Evolutionary conservation across 2,797 vertebrate species (phyloP), one percentile per base, ranked within the genome.

Genomic region (Hozukius guyotensis): DNA sequence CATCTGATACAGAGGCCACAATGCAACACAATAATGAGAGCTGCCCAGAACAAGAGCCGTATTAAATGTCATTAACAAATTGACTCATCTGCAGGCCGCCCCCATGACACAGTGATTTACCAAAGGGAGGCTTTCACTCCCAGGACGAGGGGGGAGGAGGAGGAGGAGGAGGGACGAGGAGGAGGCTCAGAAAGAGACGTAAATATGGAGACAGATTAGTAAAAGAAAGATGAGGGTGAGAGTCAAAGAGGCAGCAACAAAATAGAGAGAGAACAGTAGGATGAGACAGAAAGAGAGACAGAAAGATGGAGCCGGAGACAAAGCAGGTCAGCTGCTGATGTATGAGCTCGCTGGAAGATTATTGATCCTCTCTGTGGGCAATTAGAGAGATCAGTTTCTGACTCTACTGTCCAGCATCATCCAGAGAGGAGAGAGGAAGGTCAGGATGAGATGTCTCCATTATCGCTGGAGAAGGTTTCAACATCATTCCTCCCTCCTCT

Each of bases 291-390:
- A 11, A 31, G 10, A 52, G 2, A n/a, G 31, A 38, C 2, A 27
- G 46, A 52, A 2, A 75, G 18, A 75, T 64, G 63, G 74, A 82
- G 62, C 8, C 36, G 1, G 46, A 62, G 70, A 80, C 76, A 87
- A 84, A 87, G 67, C 87, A 78, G 85, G 87, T 77, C 88, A 81
- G 86, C 68, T 22, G 34, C 74, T 70, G 77, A 79, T 80, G 84
- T 36, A 52, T 31, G 65, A 83, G 81, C 68, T 70, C 34, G 34
- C 52, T 67, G 57, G 78, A 76, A 80, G 60, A 69, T 83, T 89
- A 94, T 93, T 80, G 93, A 94, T 93, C 79, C 14, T 82, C 77
- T 76, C 82, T 87, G 72, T 36, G 53, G 46, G 84, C 81, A 88
- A 89, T 92, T 88, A 89, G 73, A 77, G 82, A 70, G 87, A 90